Evolutionary conservation across 2,888 invertebrate genomes (phyloP).

Genomic region (Ctenicera cuprea): DNA sequence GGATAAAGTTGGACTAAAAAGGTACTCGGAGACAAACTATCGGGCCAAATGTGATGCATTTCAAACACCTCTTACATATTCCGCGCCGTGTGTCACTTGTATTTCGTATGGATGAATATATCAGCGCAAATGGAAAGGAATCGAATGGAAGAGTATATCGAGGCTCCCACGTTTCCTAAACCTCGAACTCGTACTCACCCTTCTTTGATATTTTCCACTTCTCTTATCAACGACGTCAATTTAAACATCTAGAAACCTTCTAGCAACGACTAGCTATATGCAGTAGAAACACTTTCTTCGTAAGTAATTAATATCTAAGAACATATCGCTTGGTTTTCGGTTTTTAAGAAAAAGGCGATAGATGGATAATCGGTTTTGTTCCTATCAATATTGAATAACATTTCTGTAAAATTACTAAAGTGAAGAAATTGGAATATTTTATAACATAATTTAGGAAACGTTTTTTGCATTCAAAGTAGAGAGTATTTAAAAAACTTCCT

Average conservation of each 20-base stretch:
- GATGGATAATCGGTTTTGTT: too few relatives aligned
- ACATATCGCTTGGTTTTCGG: too few relatives aligned
- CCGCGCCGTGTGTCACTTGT: constrained; percentile 62
- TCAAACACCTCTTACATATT: constrained; percentile 70
- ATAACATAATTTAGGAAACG: too few relatives aligned
- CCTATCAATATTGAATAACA: too few relatives aligned
- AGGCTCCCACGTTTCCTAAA: constrained; percentile 49
- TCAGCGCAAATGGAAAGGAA: constrained; percentile 63
- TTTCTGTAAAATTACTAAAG: too few relatives aligned
- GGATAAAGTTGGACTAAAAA: constrained; percentile 71
- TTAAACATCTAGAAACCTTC: constrained; percentile 12
- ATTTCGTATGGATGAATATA: constrained; percentile 68
- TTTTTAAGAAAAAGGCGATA: too few relatives aligned
- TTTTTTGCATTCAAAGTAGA: too few relatives aligned
- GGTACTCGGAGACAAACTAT: constrained; percentile 71
- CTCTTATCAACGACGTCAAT: constrained; percentile 31
- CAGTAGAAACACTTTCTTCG: too few relatives aligned
- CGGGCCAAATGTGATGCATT: constrained; percentile 71
- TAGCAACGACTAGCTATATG: too few relatives aligned
- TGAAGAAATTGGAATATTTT: too few relatives aligned
- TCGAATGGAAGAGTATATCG: constrained; percentile 59
- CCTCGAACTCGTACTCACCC: constrained; percentile 42
- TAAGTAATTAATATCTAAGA: too few relatives aligned
- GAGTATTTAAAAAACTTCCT: too few relatives aligned
- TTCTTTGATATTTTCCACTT: constrained; percentile 24